Base-by-base conservation (phyloP, 2,113 vertebrate genomes). In the Dipodomys merriami region DNA sequence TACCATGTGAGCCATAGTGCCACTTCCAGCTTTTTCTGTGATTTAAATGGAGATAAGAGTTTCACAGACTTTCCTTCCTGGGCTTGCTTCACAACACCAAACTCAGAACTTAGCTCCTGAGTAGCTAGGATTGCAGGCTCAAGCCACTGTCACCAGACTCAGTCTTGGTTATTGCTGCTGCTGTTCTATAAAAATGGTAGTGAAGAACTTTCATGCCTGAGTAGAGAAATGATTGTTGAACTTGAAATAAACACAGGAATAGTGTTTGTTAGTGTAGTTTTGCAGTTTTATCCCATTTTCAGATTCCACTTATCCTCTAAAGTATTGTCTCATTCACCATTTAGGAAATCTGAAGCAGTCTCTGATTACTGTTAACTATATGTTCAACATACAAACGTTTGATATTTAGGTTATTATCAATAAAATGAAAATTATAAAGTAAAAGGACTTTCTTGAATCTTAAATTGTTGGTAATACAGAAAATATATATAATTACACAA, bases 331-430 rank as follows among this genome's bases (percentile, higher is more conserved):
- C 13, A 79, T 10, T 0, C 39, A 39, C 39, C 39, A 78, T 84
- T 90, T 65, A 84, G 7, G 74, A n/a, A 79, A 74, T 18, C 2
- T 5, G 16, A n/a, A 81, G 6, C 0, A n/a, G 6, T 90, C 74
- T 39, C 39, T 39, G 39, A 39, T 39, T 90, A 30, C 6, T 90
- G 20, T 60, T 65, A 89, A 83, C 1, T 27, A 1, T 6, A 19
- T 11, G 60, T 16, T 76, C 20, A 69, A 29, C 5, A 22, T 22
- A 76, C 0, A 71, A 23, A 11, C 2, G 71, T 79, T 67, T 77
- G 11, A 39, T 94, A 86, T 79, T 82, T 65, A 80, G 22, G n/a
- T 60, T 88, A 20, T 71, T 88, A 86, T 30, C 8, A 71, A 39
- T 5, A 16, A 90, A 88, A 88, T 82, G 7, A 33, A 89, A 85